Evolutionary conservation across 2,113 vertebrate genomes (phyloP).

Genomic region (Microtus pennsylvanicus): DNA sequence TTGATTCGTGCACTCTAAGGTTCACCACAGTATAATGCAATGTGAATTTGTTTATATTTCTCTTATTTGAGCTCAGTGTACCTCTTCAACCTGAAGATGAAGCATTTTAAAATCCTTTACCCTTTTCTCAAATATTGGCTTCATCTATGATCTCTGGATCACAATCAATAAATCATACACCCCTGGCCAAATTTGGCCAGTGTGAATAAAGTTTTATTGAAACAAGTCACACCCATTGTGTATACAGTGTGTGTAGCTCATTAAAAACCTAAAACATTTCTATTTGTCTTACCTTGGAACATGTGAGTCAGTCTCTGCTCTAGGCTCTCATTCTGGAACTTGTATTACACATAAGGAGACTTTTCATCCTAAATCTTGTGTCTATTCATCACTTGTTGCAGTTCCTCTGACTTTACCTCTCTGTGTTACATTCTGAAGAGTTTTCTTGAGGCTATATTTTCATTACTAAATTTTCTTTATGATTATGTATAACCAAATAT

Average conservation of each 20-base stretch:
- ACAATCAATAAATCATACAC: background rate
- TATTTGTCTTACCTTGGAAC: background rate
- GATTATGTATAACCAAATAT: background rate
- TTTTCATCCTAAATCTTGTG: background rate
- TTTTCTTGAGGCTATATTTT: background rate
- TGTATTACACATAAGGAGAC: background rate
- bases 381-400: background rate
- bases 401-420: conserved; percentile 12
- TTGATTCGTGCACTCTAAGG: background rate
- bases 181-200: background rate
- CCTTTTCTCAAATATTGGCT: conserved; percentile 24
- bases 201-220: conserved; percentile 4
- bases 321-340: background rate
- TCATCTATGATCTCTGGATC: background rate
- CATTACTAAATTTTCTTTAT: background rate
- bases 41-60: conserved; percentile 17
- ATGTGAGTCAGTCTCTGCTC: background rate
- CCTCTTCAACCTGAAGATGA: conserved; percentile 38
- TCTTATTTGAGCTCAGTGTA: background rate
- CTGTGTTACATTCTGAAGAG: background rate
- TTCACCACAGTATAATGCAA: background rate
- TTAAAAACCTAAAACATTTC: background rate
- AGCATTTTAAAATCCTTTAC: conserved; percentile 9
- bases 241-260: background rate
- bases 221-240: background rate